These are phyloP conservation scores for Aspidiotus rigidus DNA, from an alignment of 2,888 invertebrate species.

Conservation along the genomic window DNA sequence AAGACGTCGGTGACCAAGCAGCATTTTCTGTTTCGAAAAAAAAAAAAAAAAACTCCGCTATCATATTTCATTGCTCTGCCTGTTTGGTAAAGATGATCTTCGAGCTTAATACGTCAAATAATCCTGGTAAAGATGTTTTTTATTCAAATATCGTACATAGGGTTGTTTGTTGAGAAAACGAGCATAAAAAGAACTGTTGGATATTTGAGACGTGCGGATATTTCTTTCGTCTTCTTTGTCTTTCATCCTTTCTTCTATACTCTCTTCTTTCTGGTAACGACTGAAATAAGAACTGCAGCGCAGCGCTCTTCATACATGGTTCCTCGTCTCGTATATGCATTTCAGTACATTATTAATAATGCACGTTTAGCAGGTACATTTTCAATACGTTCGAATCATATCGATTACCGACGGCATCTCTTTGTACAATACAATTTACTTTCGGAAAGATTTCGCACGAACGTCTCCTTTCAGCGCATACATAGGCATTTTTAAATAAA, in stretches of 20 bases:
- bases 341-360: too few relatives aligned
- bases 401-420: too few relatives aligned
- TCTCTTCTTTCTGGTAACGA: too few relatives aligned
- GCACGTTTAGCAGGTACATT: too few relatives aligned
- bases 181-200: constrained; percentile 23
- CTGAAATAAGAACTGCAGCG: too few relatives aligned
- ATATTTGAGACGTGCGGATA: constrained; percentile 25
- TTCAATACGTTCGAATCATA: too few relatives aligned
- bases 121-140: constrained; percentile 31
- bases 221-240: not conserved
- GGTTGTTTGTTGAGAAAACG: constrained; percentile 32
- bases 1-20: constrained; percentile 31
- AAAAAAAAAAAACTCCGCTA: constrained; percentile 2
- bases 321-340: too few relatives aligned
- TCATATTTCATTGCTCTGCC: constrained; percentile 32
- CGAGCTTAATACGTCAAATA: constrained; percentile 32
- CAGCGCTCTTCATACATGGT: too few relatives aligned
- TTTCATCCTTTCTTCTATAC: not conserved
- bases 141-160: constrained; percentile 30
- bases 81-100: constrained; percentile 33
- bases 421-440: too few relatives aligned
- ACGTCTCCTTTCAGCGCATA: too few relatives aligned
- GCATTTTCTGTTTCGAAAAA: constrained; percentile 23
- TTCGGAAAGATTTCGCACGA: too few relatives aligned
- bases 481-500: too few relatives aligned